These are phyloP conservation scores for Toxotes chatareus DNA, from an alignment of 2,113 vertebrate species.

Conservation along the genomic window DNA sequence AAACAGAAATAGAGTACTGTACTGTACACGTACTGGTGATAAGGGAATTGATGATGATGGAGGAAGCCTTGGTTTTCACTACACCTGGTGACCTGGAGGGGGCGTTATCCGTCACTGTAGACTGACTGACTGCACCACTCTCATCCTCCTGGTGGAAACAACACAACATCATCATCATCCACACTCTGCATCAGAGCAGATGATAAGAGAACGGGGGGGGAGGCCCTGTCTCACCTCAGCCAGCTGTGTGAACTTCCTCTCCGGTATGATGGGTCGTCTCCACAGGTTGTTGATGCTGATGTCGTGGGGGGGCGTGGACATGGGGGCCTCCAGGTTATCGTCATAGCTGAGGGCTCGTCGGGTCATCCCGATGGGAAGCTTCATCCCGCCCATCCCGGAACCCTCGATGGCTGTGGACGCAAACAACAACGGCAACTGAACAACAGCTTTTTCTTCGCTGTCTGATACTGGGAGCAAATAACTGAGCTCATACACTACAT, in stretches of 20 bases:
- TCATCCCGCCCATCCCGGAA: conserved; percentile 89
- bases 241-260: conserved; percentile 91
- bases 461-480: neutral
- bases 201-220: neutral
- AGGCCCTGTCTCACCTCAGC: conserved; percentile 85
- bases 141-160: conserved; percentile 87
- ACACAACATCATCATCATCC: neutral
- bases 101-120: conserved; percentile 59
- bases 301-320: conserved; percentile 94
- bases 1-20: no score
- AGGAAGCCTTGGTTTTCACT: conserved; percentile 96
- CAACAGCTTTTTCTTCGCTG: neutral
- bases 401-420: conserved; percentile 79
- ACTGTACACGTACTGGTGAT: conserved; percentile 91
- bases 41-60: conserved; percentile 93
- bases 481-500: neutral
- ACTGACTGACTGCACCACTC: conserved; percentile 63
- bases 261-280: conserved; percentile 92
- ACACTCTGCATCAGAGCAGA: no score
- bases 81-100: conserved; percentile 81
- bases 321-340: conserved; percentile 93
- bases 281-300: conserved; percentile 91
- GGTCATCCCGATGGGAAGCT: conserved; percentile 91
- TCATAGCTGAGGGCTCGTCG: conserved; percentile 97
- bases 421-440: neutral